Conservation (phyloP, 2,888 invertebrate species). For the Apamea epomidion region DNA sequence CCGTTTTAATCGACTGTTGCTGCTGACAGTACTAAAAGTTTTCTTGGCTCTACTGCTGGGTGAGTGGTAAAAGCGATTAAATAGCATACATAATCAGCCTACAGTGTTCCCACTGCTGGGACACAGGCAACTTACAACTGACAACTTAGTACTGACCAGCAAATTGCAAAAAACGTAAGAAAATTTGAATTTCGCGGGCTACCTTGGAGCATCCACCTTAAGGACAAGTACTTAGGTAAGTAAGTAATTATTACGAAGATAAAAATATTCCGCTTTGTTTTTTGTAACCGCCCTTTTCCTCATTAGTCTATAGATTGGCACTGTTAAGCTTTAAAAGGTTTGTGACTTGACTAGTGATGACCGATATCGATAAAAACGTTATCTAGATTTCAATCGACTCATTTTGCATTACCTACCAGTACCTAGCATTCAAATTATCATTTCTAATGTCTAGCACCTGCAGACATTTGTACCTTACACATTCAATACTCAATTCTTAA, state of each 20-base stretch:
- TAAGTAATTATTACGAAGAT: not conserved
- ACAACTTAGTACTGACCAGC: too few relatives aligned
- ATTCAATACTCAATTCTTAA: too few relatives aligned
- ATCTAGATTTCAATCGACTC: not conserved
- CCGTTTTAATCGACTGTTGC: too few relatives aligned
- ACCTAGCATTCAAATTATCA: not conserved
- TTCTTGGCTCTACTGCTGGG: too few relatives aligned
- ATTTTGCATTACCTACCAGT: not conserved
- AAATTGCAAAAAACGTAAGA: too few relatives aligned
- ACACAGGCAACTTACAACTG: too few relatives aligned
- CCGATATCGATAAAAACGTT: slow-evolving; percentile 24
- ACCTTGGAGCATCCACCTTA: too few relatives aligned
- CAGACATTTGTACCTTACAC: not conserved
- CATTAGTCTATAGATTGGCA: slow-evolving; percentile 12
- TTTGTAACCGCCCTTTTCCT: not conserved
- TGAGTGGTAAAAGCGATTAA: too few relatives aligned
- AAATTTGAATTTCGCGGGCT: too few relatives aligned
- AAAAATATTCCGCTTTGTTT: not conserved
- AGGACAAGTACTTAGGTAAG: not conserved
- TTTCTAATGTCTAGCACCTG: not conserved
- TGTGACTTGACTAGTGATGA: slow-evolving; percentile 44
- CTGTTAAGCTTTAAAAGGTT: slow-evolving; percentile 35
- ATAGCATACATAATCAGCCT: too few relatives aligned
- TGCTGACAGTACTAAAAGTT: too few relatives aligned
- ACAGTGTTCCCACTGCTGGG: too few relatives aligned